Conservation (phyloP, 2,797 vertebrate genomes). For the Crenichthys baileyi region DNA sequence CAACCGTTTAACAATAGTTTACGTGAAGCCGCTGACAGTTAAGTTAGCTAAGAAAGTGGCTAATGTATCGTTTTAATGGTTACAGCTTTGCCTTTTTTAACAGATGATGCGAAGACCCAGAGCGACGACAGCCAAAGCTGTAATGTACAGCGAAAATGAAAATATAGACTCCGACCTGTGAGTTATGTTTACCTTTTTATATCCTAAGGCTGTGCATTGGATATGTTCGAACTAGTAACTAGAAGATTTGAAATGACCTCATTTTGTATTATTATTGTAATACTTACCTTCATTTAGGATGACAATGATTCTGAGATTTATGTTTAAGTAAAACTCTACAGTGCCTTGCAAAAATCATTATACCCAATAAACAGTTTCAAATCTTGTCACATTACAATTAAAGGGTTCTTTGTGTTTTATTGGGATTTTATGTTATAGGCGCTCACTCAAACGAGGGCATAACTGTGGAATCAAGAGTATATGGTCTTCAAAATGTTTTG, state of each 20-base stretch:
- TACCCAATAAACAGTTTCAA: background rate
- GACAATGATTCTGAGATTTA: background rate
- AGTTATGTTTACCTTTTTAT: conserved; percentile 23
- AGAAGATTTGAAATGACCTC: background rate
- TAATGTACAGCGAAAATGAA: conserved; percentile 31
- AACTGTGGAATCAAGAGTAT: background rate
- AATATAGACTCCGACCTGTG: conserved; percentile 62
- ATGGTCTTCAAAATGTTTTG: background rate
- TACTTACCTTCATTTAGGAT: background rate
- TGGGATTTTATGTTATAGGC: background rate
- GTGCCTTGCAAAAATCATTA: background rate
- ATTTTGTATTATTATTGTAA: too few species aligned
- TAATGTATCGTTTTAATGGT: background rate
- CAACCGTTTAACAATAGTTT: background rate
- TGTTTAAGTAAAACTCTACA: background rate
- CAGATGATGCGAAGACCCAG: conserved; percentile 62
- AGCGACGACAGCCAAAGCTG: conserved; percentile 46
- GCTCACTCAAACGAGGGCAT: background rate
- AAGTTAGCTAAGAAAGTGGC: background rate
- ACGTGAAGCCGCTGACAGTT: background rate
- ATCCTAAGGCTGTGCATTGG: background rate
- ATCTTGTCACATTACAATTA: too few species aligned
- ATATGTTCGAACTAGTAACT: background rate
- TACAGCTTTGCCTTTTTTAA: conserved; percentile 5
- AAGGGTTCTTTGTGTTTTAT: background rate